These are phyloP conservation scores for Hephaestus fuliginosus DNA, from an alignment of 2,797 vertebrate species.

Conservation along the genomic window DNA sequence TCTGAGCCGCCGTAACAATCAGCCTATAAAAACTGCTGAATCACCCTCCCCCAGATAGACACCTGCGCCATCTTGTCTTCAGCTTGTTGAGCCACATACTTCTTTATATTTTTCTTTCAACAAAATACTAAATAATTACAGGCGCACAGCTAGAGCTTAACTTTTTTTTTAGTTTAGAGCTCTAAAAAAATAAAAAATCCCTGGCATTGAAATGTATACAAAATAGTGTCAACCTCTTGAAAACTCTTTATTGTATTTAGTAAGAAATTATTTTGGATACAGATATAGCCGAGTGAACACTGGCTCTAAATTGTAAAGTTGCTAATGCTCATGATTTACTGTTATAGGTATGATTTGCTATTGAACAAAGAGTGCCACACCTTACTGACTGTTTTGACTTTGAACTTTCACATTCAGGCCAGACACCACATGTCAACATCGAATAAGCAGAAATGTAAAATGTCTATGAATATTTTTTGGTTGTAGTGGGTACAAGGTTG, in stretches of 20 bases:
- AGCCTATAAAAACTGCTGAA: no score
- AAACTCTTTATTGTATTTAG: background rate
- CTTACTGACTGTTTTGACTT: background rate
- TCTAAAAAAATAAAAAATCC: no score
- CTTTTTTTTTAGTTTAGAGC: no score
- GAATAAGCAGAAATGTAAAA: background rate
- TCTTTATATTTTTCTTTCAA: no score
- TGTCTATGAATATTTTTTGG: background rate
- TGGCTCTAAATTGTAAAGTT: background rate
- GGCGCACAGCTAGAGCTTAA: no score
- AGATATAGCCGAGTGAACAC: background rate
- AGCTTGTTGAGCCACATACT: no score
- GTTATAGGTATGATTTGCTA: background rate
- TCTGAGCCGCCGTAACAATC: no score
- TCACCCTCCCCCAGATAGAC: no score
- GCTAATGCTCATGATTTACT: background rate
- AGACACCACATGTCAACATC: background rate
- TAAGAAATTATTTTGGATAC: background rate
- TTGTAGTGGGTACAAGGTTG: background rate
- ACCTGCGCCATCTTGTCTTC: no score
- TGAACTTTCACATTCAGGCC: conserved; percentile 13
- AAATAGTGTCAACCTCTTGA: background rate
- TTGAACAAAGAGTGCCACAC: no score
- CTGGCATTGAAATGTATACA: background rate
- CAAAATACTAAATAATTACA: no score